Evolutionary conservation across 1,140 invertebrate genomes (phyloP), one percentile per base, ranked within the genome.

Genomic region (Plectrocnemia conspersa): DNA sequence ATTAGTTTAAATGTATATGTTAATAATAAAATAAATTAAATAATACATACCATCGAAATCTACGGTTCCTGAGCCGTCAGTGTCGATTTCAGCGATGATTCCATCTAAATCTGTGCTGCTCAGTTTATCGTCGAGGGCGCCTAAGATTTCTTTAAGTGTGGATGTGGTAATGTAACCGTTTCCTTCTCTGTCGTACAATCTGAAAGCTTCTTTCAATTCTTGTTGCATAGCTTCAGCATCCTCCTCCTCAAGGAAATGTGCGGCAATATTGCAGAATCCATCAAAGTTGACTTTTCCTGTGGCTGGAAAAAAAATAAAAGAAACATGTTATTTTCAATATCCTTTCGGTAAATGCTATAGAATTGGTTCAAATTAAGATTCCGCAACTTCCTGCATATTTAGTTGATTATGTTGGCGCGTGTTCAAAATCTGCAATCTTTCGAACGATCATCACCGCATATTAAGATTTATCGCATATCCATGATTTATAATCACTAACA

Each of bases 141-240:
- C 84, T 15, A 95, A 77, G 69, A 95, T 95, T 74, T 95, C 92
- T 65, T 91, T 86, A 11, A 95, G 77, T 3, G 89, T 92, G 0
- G 83, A 84, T 10, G 93, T 94, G 47, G 91, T 93, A 67, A 95
- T 95, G 73, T 93, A 95, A 64, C 91, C 91, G 66, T 94, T 94
- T 21, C 91, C 91, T 79, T 87, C 81, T 63, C 82, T 78, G 68
- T 85, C 82, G 67, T 85, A 86, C 58, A 86, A 73, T 58, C 79
- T 82, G 77, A 96, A 96, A 42, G 93, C 93, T 78, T 96, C 93
- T 64, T 93, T 91, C 36, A 96, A 79, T 77, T 96, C 93, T 67
- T 95, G 89, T 69, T 91, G 88, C 78, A 94, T 95, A 40, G 91
- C 91, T 68, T 93, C 90, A 56, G 88, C 88, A 64, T 93, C 91